phyloP scores from a whole-genome alignment of 2,797 vertebrate genomes.

The Myripristis murdjan region DNA sequence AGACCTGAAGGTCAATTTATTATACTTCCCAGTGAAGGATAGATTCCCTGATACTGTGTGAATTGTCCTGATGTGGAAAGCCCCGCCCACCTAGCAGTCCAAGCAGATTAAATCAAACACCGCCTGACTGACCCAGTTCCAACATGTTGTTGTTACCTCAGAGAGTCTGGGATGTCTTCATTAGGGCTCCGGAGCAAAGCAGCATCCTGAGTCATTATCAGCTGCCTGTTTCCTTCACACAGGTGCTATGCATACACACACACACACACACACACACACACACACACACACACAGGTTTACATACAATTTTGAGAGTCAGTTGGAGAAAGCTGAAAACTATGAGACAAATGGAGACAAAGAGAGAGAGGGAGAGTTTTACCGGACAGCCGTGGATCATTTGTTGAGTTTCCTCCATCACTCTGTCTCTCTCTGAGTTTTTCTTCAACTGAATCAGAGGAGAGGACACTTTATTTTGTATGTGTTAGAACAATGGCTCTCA shows the following conservation, averaged over 20 bases:
- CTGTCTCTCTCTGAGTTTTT: slow-evolving; percentile 73
- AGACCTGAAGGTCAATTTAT: too few relatives aligned
- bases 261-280: slow-evolving; percentile 22
- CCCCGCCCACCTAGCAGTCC: background rate
- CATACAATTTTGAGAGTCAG: background rate
- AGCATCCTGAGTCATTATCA: slow-evolving; percentile 87
- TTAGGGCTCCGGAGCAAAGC: slow-evolving; percentile 83
- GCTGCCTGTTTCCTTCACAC: slow-evolving; percentile 86
- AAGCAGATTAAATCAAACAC: background rate
- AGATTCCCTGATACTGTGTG: too few relatives aligned
- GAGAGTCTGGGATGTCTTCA: slow-evolving; percentile 81
- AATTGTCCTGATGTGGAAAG: too few relatives aligned
- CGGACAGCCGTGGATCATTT: slow-evolving; percentile 87
- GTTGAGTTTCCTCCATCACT: slow-evolving; percentile 84
- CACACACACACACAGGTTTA: slow-evolving; percentile 13
- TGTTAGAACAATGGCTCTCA: too few relatives aligned
- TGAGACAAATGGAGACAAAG: background rate
- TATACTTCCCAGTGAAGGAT: too few relatives aligned
- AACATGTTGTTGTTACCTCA: slow-evolving; percentile 90
- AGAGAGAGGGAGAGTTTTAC: slow-evolving; percentile 68
- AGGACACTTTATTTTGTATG: background rate
- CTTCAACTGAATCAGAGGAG: slow-evolving; percentile 82
- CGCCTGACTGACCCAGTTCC: too few relatives aligned
- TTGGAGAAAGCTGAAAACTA: background rate
- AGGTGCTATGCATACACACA: slow-evolving; percentile 78